Evolutionary conservation across 1,140 invertebrate genomes (phyloP).

Genomic region (Trichoplusia ni): DNA sequence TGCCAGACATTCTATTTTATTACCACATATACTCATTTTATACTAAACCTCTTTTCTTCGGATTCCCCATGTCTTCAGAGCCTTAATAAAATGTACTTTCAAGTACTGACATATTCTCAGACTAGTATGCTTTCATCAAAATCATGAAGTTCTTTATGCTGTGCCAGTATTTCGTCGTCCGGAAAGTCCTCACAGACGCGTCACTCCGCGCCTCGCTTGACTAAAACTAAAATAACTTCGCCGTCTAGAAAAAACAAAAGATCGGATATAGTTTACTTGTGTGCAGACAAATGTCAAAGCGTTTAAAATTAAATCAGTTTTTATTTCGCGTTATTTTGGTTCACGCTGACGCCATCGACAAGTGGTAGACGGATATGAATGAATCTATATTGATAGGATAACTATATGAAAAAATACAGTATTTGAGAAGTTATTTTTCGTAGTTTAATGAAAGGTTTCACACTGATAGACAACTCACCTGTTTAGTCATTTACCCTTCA

Average conservation of each 20-base stretch:
- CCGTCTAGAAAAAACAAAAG: slow-evolving; percentile 42
- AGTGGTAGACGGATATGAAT: slow-evolving; percentile 2
- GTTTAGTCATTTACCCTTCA: too few relatives aligned
- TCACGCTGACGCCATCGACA: not conserved
- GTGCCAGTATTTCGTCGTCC: slow-evolving; percentile 22
- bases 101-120: too few relatives aligned
- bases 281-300: slow-evolving; percentile 45
- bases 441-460: too few relatives aligned
- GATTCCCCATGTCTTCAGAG: too few relatives aligned
- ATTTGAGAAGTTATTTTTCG: too few relatives aligned
- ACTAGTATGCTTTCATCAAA: too few relatives aligned
- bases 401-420: not conserved
- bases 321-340: slow-evolving; percentile 22
- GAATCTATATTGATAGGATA: not conserved
- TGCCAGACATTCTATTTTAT: too few relatives aligned
- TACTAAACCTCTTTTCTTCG: too few relatives aligned
- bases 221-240: slow-evolving; percentile 53
- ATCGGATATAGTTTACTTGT: slow-evolving; percentile 48
- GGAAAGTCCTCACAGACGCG: slow-evolving; percentile 37
- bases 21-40: not conserved
- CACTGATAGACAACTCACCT: too few relatives aligned
- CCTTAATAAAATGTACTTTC: too few relatives aligned
- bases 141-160: too few relatives aligned
- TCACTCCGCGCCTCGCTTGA: slow-evolving; percentile 51
- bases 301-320: slow-evolving; percentile 41